Evolutionary conservation across 1,140 invertebrate species (phyloP), one percentile per base, ranked within the genome.

Genomic region (Bombus turneri): DNA sequence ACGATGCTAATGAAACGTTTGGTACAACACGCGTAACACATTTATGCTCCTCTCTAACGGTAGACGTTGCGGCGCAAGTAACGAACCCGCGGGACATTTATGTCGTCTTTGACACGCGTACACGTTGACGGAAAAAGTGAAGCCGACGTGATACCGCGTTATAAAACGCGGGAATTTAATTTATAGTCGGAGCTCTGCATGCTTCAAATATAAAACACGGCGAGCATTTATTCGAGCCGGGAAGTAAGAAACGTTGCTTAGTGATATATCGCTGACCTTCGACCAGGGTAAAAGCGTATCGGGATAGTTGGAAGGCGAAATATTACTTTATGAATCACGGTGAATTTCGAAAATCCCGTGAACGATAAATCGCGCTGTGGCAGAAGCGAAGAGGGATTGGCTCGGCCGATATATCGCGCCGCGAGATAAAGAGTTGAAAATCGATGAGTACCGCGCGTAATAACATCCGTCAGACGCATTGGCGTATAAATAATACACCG

Each of bases 321-420:
- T 84, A 79, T 84, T 72, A 28, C 66, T 79, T 83, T 69, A 62
- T 71, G 74, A 62, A 68, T 79, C 47, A 71, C 62, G 71, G 15
- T 15, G 66, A 71, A 79, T 79, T 69, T 78, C 82, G 37, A 71
- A 78, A 84, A 84, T 59, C 59, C 43, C 22, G 8, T 34, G 4
- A 22, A 71, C 68, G 53, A 71, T 79, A 71, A 59, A 84, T 84
- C 83, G 37, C 37, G 3, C 34, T 1, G 6, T 4, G 31, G 18
- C 47, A 47, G 12, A 43, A 37, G 47, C 47, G 73, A 15, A 4
- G 64, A 31, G 37, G 22, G 34, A 68, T 83, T 68, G 62, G 34
- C 39, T 64, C 18, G 39, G 22, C 34, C 41, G 72, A 82, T 66
- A 75, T 31, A 75, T 68, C 73, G 53, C 2, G 4, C 18, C 1